Evolutionary conservation across 1,140 invertebrate genomes (phyloP).

Genomic region (Armadillidium nasatum): DNA sequence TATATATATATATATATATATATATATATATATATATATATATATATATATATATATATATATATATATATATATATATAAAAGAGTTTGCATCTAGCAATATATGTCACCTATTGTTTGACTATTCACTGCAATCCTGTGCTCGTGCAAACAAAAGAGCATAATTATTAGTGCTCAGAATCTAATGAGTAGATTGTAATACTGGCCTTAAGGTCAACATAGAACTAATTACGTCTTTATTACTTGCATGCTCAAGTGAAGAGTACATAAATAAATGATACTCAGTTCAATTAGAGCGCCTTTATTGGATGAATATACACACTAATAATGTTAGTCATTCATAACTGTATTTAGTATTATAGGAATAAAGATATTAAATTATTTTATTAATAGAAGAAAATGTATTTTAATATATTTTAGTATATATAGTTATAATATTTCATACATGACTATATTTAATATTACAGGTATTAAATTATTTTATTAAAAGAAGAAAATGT

Average conservation of each 20-base stretch:
- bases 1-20: no score
- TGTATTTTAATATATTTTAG: no score
- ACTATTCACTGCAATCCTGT: neutral
- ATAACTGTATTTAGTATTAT: no score
- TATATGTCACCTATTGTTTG: neutral
- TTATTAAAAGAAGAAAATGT: no score
- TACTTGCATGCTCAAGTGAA: conserved; percentile 4
- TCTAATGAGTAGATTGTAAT: neutral
- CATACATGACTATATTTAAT: no score
- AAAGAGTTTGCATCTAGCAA: neutral
- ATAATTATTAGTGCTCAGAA: neutral
- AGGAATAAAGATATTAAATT: no score
- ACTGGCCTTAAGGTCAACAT: conserved; percentile 1
- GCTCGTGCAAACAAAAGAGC: neutral
- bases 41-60: conserved; percentile 15
- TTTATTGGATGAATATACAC: neutral
- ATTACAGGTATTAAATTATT: no score
- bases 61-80: conserved; percentile 12
- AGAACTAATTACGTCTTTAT: neutral
- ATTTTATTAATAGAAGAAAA: no score
- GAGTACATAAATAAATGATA: neutral
- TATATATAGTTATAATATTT: no score
- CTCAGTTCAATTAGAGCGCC: neutral
- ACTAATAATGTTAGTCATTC: no score
- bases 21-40: neutral